Evolutionary conservation across 2,113 vertebrate species (phyloP).

Genomic region (Trichomycterus rosablanca): DNA sequence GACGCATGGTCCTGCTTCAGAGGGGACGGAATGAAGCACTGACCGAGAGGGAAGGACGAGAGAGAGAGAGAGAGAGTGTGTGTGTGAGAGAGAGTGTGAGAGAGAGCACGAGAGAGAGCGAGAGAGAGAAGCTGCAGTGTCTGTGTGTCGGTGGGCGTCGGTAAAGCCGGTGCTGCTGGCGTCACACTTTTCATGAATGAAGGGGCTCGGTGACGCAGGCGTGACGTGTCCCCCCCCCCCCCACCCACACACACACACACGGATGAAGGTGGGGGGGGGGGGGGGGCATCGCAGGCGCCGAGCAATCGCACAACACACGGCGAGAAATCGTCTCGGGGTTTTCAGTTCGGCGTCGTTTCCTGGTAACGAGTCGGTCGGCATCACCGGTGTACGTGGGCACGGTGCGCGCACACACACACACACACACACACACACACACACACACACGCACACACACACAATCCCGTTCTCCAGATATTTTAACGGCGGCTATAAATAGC

Average conservation of each 20-base stretch:
- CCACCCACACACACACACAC: constrained; percentile 25
- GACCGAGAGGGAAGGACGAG: constrained; percentile 1
- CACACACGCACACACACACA: too few relatives aligned
- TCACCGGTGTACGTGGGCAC: too few relatives aligned
- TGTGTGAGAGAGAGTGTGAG: constrained; percentile 13
- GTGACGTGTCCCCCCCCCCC: constrained; percentile 44
- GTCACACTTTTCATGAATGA: constrained; percentile 77
- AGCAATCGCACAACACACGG: too few relatives aligned
- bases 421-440: constrained; percentile 13
- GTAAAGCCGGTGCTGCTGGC: constrained; percentile 54
- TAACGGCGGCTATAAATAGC: too few relatives aligned
- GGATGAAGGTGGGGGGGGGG: background rate
- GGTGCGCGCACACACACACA: background rate
- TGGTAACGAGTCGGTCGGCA: too few relatives aligned
- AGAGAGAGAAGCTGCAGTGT: constrained; percentile 48
- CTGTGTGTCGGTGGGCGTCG: constrained; percentile 54
- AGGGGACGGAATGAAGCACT: constrained; percentile 14
- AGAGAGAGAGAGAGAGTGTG: constrained; percentile 1
- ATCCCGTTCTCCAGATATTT: too few relatives aligned
- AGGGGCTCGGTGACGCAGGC: constrained; percentile 62
- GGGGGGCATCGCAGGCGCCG: too few relatives aligned
- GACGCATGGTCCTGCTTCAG: constrained; percentile 55
- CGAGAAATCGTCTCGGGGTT: too few relatives aligned
- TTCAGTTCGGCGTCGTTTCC: too few relatives aligned
- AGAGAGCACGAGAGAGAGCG: constrained; percentile 34